Evolutionary conservation across 1,140 invertebrate genomes (phyloP), one percentile per base, ranked within the genome.

Genomic region (Drosophila malerkotliana): DNA sequence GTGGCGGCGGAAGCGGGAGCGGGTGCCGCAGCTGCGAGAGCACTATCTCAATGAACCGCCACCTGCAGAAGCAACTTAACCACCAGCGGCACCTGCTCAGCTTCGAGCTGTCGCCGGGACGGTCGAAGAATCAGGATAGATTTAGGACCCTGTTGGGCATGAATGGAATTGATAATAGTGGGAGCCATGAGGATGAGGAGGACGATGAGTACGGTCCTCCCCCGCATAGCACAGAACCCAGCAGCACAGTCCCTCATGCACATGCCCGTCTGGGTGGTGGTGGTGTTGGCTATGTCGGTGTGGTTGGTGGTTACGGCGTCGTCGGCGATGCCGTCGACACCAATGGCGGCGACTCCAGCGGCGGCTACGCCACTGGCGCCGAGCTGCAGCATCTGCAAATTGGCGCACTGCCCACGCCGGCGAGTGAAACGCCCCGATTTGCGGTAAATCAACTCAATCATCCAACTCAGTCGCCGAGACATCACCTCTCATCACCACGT

Each of bases 21-120:
- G 90, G 90, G 41, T 90, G 85, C 82, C 90, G 89, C 57, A 91
- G 88, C 73, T 91, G 88, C 67, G 90, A 91, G 74, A 91, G 88
- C 75, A 87, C 83, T 26, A 63, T 90, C 49, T 90, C 90, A 30
- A 92, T 92, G 91, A 91, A 89, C 55, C 91, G 90, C 55, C 89
- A 92, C 45, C 79, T 92, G 81, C 90, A 92, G 83, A 90, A 90
- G 67, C 91, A 92, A 90, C 82, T 92, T 57, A 92, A 92, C 58
- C 87, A 91, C 69, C 91, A 92, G 68, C 84, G 90, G 74, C 85
- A 91, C 67, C 73, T 92, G 77, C 83, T 92, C 67, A 91, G 90
- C 77, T 90, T 91, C 52, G 91, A 92, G 78, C 81, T 92, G 54
- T 81, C 90, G 64, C 74, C 91, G 74, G 83, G 84, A 34, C 90